Evolutionary conservation across 35 echinoderm and acorn worm species (phyloP), one percentile per base, ranked within the genome.

Genomic region (Acanthaster planci): DNA sequence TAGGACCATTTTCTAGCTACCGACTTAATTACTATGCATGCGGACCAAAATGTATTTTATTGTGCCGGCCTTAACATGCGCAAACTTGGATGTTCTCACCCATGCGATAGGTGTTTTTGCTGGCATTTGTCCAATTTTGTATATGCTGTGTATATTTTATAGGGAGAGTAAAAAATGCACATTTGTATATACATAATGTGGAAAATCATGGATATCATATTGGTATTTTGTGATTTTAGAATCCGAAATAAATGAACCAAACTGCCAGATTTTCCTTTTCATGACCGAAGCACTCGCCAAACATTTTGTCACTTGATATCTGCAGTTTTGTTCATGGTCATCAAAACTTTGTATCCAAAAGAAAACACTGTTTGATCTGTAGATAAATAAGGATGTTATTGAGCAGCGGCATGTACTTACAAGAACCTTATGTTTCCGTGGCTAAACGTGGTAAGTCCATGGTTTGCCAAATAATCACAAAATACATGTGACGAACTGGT

Each of bases 31-130:
- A 86, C 92, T 94, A 94, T 94, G 92, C 92, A 94, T 89, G 88
- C 72, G 92, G 92, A 94, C 92, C 92, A 94, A 94, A 94, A 90
- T 85, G 77, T 89, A 81, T 83, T 80, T 89, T 83, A 83, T 89
- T 89, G 80, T 89, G 87, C 87, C 82, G 7, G 64, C 26, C 4
- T 47, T 72, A 72, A 6, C 64, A 72, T 72, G 64, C 34, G 18
- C 64, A 26, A 26, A 26, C 64, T 72, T 72, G 64, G 64, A 14
- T 29, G 64, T 72, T 15, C 60, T 31, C 29, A 72, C 64, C 64
- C 22, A 2, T 72, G 64, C 64, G 64, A 72, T 72, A 72, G 64
- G 64, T 72, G 64, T 72, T 72, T 72, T 72, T 29, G 64, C 64
- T 72, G 64, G 64, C 64, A 34, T 31, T 47, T 72, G 64, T 72